phyloP scores from a whole-genome alignment of 2,888 invertebrate genomes.

The Elmis aenea region DNA sequence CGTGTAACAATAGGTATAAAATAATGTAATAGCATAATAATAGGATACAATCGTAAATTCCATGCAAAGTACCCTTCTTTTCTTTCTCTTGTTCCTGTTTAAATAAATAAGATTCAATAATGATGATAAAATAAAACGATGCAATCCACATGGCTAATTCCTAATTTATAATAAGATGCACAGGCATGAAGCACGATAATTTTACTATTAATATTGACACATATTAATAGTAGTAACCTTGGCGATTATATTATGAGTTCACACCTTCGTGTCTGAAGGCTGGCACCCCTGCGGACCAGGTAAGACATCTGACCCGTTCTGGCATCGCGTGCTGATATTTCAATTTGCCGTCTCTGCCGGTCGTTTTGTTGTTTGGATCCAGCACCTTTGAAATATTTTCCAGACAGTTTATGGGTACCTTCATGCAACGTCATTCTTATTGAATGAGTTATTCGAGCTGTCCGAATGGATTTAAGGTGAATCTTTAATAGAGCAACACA shows the following conservation, averaged over 20 bases:
- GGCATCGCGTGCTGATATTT: slow-evolving; percentile 36
- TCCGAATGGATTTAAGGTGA: slow-evolving; percentile 28
- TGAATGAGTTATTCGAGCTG: slow-evolving; percentile 28
- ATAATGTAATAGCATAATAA: slow-evolving; percentile 8
- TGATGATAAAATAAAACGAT: no score
- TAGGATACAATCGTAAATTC: slow-evolving; percentile 9
- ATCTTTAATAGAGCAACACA: slow-evolving; percentile 25
- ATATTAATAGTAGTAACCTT: no score
- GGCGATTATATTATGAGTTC: slow-evolving; percentile 13
- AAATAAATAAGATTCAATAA: no score
- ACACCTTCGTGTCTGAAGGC: slow-evolving; percentile 24
- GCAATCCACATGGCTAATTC: no score
- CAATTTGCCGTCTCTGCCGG: slow-evolving; percentile 31
- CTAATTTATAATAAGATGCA: no score
- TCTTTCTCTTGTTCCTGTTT: no score
- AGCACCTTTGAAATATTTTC: slow-evolving; percentile 35
- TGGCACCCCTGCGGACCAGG: slow-evolving; percentile 21
- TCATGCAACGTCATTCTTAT: slow-evolving; percentile 31
- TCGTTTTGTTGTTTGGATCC: slow-evolving; percentile 40
- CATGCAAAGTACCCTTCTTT: no score
- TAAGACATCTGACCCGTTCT: slow-evolving; percentile 18
- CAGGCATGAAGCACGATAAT: no score
- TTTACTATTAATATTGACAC: no score
- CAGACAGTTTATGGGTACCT: slow-evolving; percentile 29
- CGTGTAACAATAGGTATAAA: slow-evolving; percentile 6